A percentile compares a stretch with the other conserved stretches of the same genome.
Evolutionary conservation across 2,888 invertebrate species (phyloP).

Genomic region (Ophion ellenae): DNA sequence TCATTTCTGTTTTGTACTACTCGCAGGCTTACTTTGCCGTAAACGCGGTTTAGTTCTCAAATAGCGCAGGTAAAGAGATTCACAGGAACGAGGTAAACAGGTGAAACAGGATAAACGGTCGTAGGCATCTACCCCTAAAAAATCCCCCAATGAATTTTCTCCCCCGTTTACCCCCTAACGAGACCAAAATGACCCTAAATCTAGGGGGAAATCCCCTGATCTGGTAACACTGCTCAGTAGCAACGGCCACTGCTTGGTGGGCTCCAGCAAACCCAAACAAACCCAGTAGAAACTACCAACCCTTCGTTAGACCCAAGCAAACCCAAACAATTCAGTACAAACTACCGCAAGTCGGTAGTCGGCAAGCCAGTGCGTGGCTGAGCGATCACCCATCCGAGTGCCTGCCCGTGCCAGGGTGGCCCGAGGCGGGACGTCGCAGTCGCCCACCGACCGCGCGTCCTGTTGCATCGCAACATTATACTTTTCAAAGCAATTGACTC

Average conservation of each 20-base stretch:
- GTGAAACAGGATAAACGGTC: too few species aligned
- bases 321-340: neutral
- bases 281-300: neutral
- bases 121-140: too few species aligned
- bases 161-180: too few species aligned
- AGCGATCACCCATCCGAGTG: neutral
- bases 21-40: too few species aligned
- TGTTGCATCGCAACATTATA: neutral
- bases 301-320: neutral
- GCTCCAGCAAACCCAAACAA: slow-evolving; percentile 3
- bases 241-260: too few species aligned
- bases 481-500: neutral
- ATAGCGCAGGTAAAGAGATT: too few species aligned
- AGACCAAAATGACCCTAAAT: too few species aligned
- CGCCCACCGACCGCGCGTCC: neutral
- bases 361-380: neutral
- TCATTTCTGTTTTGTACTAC: too few species aligned
- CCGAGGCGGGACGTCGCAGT: neutral
- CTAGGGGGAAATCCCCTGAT: neutral
- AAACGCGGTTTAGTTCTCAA: too few species aligned
- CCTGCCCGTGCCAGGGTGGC: neutral
- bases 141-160: too few species aligned
- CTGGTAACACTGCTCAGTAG: neutral
- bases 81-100: too few species aligned
- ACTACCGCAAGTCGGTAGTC: neutral